Evolutionary conservation across 2,797 vertebrate genomes (phyloP), one percentile per base, ranked within the genome.

Genomic region (Echeneis naucrates): DNA sequence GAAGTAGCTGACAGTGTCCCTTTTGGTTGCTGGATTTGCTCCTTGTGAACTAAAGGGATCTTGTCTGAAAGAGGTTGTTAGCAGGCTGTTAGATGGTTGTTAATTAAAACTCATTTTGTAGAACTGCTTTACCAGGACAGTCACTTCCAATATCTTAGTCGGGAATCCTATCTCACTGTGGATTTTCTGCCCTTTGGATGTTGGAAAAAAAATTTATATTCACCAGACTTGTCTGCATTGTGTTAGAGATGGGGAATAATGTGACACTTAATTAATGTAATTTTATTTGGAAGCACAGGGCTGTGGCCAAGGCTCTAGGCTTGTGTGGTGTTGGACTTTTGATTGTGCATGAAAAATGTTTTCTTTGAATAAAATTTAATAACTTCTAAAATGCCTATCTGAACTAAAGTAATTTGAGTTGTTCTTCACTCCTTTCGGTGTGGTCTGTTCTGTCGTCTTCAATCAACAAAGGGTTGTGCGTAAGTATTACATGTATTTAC

Each of bases 381-480:
- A n/a, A n/a, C n/a, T n/a, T n/a, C n/a, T n/a, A n/a, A n/a, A n/a
- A n/a, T n/a, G n/a, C n/a, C n/a, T n/a, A n/a, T n/a, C n/a, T n/a
- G n/a, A n/a, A n/a, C n/a, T n/a, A n/a, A n/a, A n/a, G n/a, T n/a
- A 86, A 97, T 92, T 93, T 68, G 0, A 57, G 52, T 75, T 78
- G 2, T 71, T 83, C 58, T 81, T 75, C 75, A 64, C 48, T 63
- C 32, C 42, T 69, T 55, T 74, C 82, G 62, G 72, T 90, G 61
- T 47, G 23, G 77, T 71, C 59, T 84, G 60, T 52, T 73, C 47
- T 83, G 90, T 53, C 77, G 82, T 80, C 72, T 88, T 88, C 89
- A 82, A 75, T 92, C 87, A 90, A 89, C 77, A 74, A 93, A 98
- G 98, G 98, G 98, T 92, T 99, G 98, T 83, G 98, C 98, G 98